Base-by-base conservation (phyloP, 2,113 vertebrate genomes). In the Protobothrops mucrosquamatus region DNA sequence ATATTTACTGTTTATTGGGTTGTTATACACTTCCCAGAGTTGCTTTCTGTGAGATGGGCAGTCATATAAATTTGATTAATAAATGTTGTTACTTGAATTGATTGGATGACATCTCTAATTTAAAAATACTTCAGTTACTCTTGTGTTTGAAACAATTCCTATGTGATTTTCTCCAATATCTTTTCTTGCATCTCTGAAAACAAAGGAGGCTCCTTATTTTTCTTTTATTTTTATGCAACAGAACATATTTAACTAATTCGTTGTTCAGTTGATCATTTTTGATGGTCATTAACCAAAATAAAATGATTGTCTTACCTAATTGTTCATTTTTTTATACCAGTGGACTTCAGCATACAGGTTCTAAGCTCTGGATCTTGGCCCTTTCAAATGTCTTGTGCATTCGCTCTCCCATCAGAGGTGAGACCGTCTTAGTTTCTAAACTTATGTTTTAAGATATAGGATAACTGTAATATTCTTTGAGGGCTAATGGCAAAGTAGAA, bases 301-400 rank as follows among this genome's bases (percentile, higher is more conserved):
- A 56, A 56, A 56, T 56, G 55, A 56, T 20, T 56, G 55, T 20
- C 18, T 51, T 1, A 51, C 48, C 18, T 56, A 56, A 56, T 43
- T 85, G 18, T 10, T 87, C 59, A 43, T 12, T 85, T 3, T 69
- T 93, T 14, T 94, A 26, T 95, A 95, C 0, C 96, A 99, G 99
- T 99, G 99, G 99, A 99, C 96, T 99, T 99, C 97, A 99, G 99
- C 61, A 99, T 99, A 96, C 99, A 99, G 89, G 99, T 99, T 22
- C 97, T 99, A 85, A 99, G 99, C 92, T 99, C 99, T 0, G 99
- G 99, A 3, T 99, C 99, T 0, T 99, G 99, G 99, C 99, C 99
- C 0, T 99, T 99, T 94, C 99, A 99, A 97, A 99, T 99, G 96
- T 99, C 99, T 55, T 99, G 99, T 96, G 99, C 99, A 0, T 99